A percentile compares a stretch with the other conserved stretches of the same genome.
These are phyloP conservation scores for Elgaria multicarinata DNA, from an alignment of 2,113 vertebrate species.

Conservation along the genomic window DNA sequence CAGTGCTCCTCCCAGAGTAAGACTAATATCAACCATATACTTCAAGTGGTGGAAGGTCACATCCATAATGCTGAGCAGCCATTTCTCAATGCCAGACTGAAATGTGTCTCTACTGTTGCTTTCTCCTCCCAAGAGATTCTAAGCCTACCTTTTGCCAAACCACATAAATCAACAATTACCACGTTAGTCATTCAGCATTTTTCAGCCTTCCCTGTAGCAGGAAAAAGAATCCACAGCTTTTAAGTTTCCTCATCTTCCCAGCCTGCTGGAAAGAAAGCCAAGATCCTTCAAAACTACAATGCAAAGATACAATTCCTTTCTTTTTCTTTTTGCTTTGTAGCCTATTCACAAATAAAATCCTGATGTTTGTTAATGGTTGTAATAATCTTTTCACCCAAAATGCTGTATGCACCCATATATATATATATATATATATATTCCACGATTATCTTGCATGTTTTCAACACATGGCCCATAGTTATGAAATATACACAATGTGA, in stretches of 20 bases:
- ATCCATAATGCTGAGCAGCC: constrained; percentile 7
- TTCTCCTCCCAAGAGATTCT: constrained; percentile 40
- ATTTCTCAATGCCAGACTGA: constrained; percentile 24
- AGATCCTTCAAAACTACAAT: constrained; percentile 6
- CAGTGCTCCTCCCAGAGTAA: constrained; percentile 15
- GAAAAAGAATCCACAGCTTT: neutral
- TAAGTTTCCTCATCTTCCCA: neutral
- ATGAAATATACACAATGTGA: constrained; percentile 59
- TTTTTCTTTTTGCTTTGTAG: neutral
- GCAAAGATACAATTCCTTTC: neutral
- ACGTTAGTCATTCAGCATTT: neutral
- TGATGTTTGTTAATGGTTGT: neutral
- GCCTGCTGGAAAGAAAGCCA: neutral
- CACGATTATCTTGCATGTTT: constrained; percentile 37
- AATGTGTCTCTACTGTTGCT: neutral
- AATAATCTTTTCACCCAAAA: neutral
- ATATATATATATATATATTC: constrained; percentile 29
- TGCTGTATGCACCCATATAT: neutral
- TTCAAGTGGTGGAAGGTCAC: constrained; percentile 16
- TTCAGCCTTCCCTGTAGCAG: neutral
- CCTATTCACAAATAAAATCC: neutral
- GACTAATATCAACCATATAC: neutral
- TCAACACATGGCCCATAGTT: constrained; percentile 55
- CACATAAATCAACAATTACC: constrained; percentile 11
- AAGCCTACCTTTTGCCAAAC: constrained; percentile 25